Base-by-base conservation (phyloP, 2,888 invertebrate genomes). In the Cephus spinipes region DNA sequence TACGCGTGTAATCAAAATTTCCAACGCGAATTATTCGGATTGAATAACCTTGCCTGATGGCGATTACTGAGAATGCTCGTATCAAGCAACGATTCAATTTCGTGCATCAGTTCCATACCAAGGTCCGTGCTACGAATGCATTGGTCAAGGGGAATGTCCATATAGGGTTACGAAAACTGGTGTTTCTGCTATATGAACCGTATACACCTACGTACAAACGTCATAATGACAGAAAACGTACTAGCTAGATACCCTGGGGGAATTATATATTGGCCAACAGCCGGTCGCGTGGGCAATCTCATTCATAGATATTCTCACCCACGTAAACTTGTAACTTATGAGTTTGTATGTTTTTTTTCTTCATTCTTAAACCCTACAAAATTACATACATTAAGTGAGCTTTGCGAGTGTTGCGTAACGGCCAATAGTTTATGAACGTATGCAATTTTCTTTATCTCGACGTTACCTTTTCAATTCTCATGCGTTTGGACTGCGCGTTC, bases 131-230 rank as follows among this genome's bases (percentile, higher is more conserved):
- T 55, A 34, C 31, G 33, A 34, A 34, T 74, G 35, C 74, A 74
- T 15, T 40, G 74, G 30, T 74, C 74, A 33, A 30, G 33, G 35
- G 12, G 79, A 76, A 84, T 80, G 82, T 80, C 90, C 90, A 83
- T 90, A 89, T 90, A 89, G 84, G 90, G 90, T 84, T 85, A 86
- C 85, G 89, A 87, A 88, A 88, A 89, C 84, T 83, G 87, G 81
- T 82, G 86, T 84, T 86, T 81, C 79, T 86, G 23, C 15, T 55
- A 55, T 55, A 23, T 55, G 55, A 15, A 55, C 23, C 55, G 55
- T 55, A 55, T 68, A 69, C 78, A 73, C 78, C 78, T 75, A 78
- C 75, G 40, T 76, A 73, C 35, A 55, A 78, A 71, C 69, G 80
- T 83, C 79, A 82, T 82, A 83, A 83, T 83, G 83, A 83, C 83